Evolutionary conservation across 2,888 invertebrate species (phyloP).

Genomic region (Steinernema scapterisci): DNA sequence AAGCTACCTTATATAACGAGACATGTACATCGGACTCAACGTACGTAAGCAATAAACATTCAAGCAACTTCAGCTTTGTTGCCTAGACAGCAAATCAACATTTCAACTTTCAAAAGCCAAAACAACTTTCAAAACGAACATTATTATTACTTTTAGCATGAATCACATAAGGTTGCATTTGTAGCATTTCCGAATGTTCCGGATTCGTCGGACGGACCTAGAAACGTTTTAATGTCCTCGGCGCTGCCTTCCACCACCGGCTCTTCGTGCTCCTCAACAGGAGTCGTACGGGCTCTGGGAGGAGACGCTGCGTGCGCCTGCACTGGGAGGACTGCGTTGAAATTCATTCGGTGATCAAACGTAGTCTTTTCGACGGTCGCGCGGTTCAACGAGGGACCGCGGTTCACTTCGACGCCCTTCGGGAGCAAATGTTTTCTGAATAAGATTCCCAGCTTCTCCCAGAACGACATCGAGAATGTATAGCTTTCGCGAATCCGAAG

Average conservation of each 20-base stretch:
- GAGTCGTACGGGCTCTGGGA: background rate
- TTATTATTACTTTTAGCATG: background rate
- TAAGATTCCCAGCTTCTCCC: constrained; percentile 16
- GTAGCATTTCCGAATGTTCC: background rate
- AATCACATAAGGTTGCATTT: background rate
- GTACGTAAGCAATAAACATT: constrained; percentile 27
- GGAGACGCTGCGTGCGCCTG: background rate
- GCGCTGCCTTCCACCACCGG: background rate
- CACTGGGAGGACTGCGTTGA: background rate
- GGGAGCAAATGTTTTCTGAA: constrained; percentile 20
- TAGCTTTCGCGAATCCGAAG: background rate
- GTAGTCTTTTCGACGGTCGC: background rate
- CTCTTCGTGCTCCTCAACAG: background rate
- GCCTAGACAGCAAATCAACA: too few relatives aligned
- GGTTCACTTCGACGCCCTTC: constrained; percentile 21
- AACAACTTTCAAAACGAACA: too few relatives aligned
- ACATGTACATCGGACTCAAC: too few relatives aligned
- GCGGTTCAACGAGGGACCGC: background rate
- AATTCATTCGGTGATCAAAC: background rate
- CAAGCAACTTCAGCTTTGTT: too few relatives aligned
- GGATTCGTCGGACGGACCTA: background rate
- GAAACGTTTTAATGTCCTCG: background rate
- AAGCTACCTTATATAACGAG: constrained; percentile 61
- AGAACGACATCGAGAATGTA: background rate
- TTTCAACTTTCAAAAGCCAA: too few relatives aligned